Evolutionary conservation across 2,797 vertebrate genomes (phyloP), one percentile per base, ranked within the genome.

Genomic region (Denticeps clupeoides): DNA sequence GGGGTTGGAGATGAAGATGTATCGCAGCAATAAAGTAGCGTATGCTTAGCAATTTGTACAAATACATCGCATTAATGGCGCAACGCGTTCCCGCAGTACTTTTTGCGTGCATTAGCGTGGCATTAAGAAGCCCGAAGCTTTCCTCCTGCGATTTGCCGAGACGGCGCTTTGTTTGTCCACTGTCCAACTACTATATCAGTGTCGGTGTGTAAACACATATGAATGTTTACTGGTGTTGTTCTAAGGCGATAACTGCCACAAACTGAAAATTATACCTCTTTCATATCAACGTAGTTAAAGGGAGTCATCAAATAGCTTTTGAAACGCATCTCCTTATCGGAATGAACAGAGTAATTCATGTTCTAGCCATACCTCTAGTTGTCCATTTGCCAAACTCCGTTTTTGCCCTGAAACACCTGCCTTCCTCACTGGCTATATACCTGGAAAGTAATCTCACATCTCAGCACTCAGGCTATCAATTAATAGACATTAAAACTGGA

Each of bases 21-120:
- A 58, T 66, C 53, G 63, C 59, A 70, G 73, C 72, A 72, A 69
- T 72, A 75, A 75, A 58, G 51, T 65, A 69, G 62, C 61, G 52
- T 69, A 67, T 67, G 59, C 51, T 51, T 62, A 68, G 64, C 72
- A 63, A 64, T 72, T 60, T 62, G 49, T 64, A 58, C 49, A 59
- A 70, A 71, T 25, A 8, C 58, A 50, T 64, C 32, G 54, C 16
- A 24, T 51, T 40, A 19, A n/a, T n/a, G n/a, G n/a, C n/a, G n/a
- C n/a, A n/a, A n/a, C n/a, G n/a, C n/a, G n/a, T n/a, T n/a, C n/a
- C n/a, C n/a, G n/a, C n/a, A n/a, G n/a, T n/a, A n/a, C n/a, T n/a
- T n/a, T n/a, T n/a, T n/a, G n/a, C n/a, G n/a, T n/a, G n/a, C n/a
- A n/a, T n/a, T n/a, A n/a, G n/a, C n/a, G n/a, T n/a, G n/a, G n/a